Evolutionary conservation across 23 tunicate species (phyloP).

Genomic region (Corella eumyota): DNA sequence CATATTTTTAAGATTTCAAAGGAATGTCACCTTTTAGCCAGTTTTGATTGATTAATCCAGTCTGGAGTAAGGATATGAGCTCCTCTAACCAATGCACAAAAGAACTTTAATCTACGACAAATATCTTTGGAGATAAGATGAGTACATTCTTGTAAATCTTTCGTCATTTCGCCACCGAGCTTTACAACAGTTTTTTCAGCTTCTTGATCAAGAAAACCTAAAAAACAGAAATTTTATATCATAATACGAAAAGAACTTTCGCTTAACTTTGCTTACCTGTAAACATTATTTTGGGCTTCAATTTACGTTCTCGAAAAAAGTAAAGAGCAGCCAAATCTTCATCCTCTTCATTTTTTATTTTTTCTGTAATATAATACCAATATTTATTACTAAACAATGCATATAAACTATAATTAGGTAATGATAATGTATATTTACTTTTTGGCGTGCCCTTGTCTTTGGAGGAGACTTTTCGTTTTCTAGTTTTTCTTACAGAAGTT

Average conservation of each 20-base stretch:
- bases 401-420: too few species aligned
- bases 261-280: constrained; percentile 53
- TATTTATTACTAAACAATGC: too few species aligned
- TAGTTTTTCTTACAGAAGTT: too few species aligned
- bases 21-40: too few species aligned
- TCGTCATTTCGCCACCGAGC: constrained; percentile 58
- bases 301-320: constrained; percentile 31
- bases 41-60: constrained; percentile 51
- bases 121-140: constrained; percentile 76
- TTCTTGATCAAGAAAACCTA: constrained; percentile 50
- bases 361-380: too few species aligned
- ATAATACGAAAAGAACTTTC: not conserved
- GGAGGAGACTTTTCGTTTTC: too few species aligned
- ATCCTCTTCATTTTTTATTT: constrained; percentile 6
- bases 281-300: constrained; percentile 74
- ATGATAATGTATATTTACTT: too few species aligned
- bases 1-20: too few species aligned
- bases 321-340: constrained; percentile 9
- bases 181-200: constrained; percentile 48
- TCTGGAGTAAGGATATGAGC: constrained; percentile 38
- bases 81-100: constrained; percentile 68
- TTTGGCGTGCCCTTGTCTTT: too few species aligned
- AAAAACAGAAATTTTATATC: not conserved
- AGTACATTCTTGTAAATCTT: constrained; percentile 71
- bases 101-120: constrained; percentile 72